phyloP scores from a whole-genome alignment of 2,888 invertebrate genomes.

The Tetheella fluctuosa region DNA sequence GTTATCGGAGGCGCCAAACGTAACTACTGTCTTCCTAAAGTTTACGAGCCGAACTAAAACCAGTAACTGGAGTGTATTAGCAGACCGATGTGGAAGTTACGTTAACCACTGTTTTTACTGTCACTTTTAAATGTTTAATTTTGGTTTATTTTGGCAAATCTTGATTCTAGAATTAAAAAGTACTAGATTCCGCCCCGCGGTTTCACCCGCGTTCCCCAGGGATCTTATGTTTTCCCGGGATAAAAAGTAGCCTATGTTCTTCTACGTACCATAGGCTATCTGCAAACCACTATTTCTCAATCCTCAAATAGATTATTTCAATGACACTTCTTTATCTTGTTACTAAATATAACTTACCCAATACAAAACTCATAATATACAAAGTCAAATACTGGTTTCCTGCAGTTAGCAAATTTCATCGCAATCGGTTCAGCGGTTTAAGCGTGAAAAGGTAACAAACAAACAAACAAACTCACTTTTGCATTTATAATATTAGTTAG shows the following conservation, averaged over 20 bases:
- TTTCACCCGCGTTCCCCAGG: too few relatives aligned
- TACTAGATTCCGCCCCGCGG: too few relatives aligned
- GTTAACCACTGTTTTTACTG: conserved; percentile 25
- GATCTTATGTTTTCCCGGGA: too few relatives aligned
- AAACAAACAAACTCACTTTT: too few relatives aligned
- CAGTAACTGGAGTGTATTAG: conserved; percentile 34
- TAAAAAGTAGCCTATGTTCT: too few relatives aligned
- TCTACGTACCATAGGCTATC: too few relatives aligned
- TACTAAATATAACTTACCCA: conserved; percentile 57
- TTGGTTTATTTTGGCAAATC: background rate
- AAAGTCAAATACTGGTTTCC: conserved; percentile 68
- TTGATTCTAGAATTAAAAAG: background rate
- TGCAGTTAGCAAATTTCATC: conserved; percentile 63
- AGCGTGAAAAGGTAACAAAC: too few relatives aligned
- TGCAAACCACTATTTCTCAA: too few relatives aligned
- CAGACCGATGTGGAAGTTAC: conserved; percentile 2
- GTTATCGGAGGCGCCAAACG: conserved; percentile 49
- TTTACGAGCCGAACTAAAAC: conserved; percentile 56
- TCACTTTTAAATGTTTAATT: conserved; percentile 11
- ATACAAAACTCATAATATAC: conserved; percentile 69
- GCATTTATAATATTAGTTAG: too few relatives aligned
- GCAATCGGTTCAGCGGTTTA: too few relatives aligned
- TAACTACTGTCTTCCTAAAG: conserved; percentile 49
- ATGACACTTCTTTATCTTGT: background rate
- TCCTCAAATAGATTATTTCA: too few relatives aligned